Base-by-base conservation (phyloP, 2,888 invertebrate species). In the Glyphotaelius pellucidus region DNA sequence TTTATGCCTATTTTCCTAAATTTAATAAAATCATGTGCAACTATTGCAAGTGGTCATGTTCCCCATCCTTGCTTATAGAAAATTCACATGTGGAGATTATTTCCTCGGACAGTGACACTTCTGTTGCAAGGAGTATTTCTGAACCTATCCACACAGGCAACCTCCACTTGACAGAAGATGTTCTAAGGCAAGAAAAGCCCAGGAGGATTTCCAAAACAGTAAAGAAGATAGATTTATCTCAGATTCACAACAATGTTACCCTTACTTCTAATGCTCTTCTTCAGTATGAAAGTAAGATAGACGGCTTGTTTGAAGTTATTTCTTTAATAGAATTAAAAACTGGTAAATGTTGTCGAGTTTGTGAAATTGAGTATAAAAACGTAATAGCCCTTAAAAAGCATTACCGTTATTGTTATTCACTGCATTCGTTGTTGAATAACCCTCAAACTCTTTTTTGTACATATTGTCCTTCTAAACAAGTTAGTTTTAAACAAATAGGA, bases 21-120 rank as follows among this genome's bases (percentile, higher is more conserved):
- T 90, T 30, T 47, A 38, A 90, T 4, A 38, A 81, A 80, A 90
- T 90, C 15, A 42, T 81, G 19, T 90, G 90, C 25, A 52, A 90
- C 42, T 19, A 19, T 25, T 90, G 90, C 31, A 19, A 81, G 81
- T 25, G 19, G 52, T 67, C 52, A 25, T 67, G 14, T 67, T 67
- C 25, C 52, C 52, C 52, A 67, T 67, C 52, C 52, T 52, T 19
- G 52, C 52, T 52, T 52, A 52, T 19, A 52, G 19, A 52, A 4
- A 52, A 52, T 19, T 15, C 52, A 19, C 52, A 67, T 9, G 67
- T 67, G 25, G 67, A 67, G 25, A 67, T n/a, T 67, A 67, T 67
- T 25, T 67, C 67, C 25, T 67, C 67, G 0, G 67, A 67, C 25
- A 67, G 67, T 67, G 67, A 67, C 67, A 67, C 67, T 67, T 67